phyloP scores from a whole-genome alignment of 2,113 vertebrate genomes.

The Typhlomys cinereus region DNA sequence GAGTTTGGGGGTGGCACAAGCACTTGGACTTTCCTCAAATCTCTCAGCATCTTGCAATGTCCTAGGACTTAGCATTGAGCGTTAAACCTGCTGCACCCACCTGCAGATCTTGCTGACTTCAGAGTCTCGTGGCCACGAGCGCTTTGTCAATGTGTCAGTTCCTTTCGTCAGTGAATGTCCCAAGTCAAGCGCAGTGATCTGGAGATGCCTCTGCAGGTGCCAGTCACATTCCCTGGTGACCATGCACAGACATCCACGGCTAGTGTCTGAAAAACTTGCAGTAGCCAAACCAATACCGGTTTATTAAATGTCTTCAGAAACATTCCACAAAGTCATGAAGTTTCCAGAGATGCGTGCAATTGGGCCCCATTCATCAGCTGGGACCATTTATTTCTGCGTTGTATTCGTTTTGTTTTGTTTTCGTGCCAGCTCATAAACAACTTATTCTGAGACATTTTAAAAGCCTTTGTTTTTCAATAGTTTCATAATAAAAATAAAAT shows the following conservation, averaged over 20 bases:
- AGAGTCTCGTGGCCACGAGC: background rate
- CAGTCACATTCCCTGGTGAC: background rate
- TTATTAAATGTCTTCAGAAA: background rate
- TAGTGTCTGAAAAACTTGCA: background rate
- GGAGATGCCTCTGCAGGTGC: fast-evolving
- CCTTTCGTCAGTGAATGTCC: background rate
- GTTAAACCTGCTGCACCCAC: background rate
- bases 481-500: background rate
- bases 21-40: background rate
- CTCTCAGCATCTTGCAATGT: background rate
- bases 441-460: background rate
- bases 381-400: no score
- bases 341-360: background rate
- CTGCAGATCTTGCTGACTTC: background rate
- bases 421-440: no score
- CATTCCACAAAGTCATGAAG: background rate
- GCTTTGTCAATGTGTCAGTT: background rate
- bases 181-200: fast-evolving
- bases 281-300: background rate
- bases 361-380: background rate
- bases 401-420: no score
- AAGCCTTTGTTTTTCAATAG: background rate
- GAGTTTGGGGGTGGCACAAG: background rate
- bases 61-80: background rate
- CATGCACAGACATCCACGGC: background rate